A percentile compares a stretch with the other conserved stretches of the same genome.
These are phyloP conservation scores for Meteorus colon DNA, from an alignment of 2,888 invertebrate species.

Conservation along the genomic window DNA sequence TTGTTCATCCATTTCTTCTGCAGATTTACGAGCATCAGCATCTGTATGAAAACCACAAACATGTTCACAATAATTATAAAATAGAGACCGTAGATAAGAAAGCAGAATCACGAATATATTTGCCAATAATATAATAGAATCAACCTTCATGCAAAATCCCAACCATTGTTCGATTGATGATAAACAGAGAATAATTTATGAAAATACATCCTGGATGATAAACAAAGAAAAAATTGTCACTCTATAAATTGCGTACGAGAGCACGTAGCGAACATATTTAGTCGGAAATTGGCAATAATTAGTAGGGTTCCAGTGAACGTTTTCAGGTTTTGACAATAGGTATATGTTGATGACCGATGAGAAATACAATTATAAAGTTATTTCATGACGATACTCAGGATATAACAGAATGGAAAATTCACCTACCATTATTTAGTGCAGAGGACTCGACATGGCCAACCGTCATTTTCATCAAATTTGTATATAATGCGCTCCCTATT, in stretches of 20 bases:
- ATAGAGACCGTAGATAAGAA: no score
- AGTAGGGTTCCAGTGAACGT: not conserved
- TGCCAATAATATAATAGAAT: no score
- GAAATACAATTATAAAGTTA: not conserved
- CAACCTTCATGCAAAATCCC: no score
- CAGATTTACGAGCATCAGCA: constrained; percentile 75
- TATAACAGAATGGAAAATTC: not conserved
- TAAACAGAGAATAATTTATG: no score
- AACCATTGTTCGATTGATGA: no score
- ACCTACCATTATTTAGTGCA: constrained; percentile 37
- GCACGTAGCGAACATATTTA: not conserved
- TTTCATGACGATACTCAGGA: not conserved
- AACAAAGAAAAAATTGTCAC: not conserved
- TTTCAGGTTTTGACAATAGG: constrained; percentile 38
- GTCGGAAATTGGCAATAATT: not conserved
- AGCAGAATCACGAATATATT: no score
- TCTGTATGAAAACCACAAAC: constrained; percentile 41
- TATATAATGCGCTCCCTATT: not conserved
- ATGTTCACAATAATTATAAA: not conserved
- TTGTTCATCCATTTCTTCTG: constrained; percentile 84
- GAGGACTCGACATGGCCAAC: constrained; percentile 26
- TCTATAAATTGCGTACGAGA: not conserved
- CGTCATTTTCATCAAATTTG: constrained; percentile 29
- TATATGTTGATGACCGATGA: constrained; percentile 28
- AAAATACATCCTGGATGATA: no score